Base-by-base conservation (phyloP, 2,113 vertebrate genomes). In the Halichoerus grypus region DNA sequence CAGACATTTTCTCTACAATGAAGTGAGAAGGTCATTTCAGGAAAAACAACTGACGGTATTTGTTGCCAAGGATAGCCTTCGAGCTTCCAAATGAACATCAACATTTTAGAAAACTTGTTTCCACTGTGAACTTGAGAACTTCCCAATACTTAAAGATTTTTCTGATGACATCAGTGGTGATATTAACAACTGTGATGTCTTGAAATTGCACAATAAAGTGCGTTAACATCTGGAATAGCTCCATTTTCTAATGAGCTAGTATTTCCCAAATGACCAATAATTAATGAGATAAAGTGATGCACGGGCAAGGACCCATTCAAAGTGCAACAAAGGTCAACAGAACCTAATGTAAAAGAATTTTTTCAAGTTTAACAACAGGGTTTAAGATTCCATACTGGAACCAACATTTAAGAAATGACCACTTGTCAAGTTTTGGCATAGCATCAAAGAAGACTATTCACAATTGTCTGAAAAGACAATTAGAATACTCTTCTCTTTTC, bases 401-500 rank as follows among this genome's bases (percentile, higher is more conserved):
- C n/a, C n/a, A 88, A 46, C 28, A 69, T 39, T 71, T 79, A 85
- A 85, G 65, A 97, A 87, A 82, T n/a, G 28, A 79, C 2, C 46
- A 57, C 53, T 67, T 84, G 63, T 65, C 61, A 59, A 92, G 36
- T 93, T 88, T 71, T 94, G 53, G 36, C 63, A 46, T 10, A 51
- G 16, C 19, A 91, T 65, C 74, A 94, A 87, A 94, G 51, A 92
- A 92, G 36, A 59, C 59, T 31, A 97, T 49, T 77, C 63, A 85
- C 18, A 94, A 74, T 59, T 8, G 74, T 86, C 69, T 84, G 80
- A 87, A 94, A 97, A 67, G 5, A 71, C 13, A 72, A 79, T 55
- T 95, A 76, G 55, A 88, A 86, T 53, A 77, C 8, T 96, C 67
- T 91, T 83, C 57, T 10, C 33, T 84, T 93, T 92, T 91, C 67